These are phyloP conservation scores for Graptemys geographica DNA, from an alignment of 2,797 vertebrate species.

Conservation along the genomic window DNA sequence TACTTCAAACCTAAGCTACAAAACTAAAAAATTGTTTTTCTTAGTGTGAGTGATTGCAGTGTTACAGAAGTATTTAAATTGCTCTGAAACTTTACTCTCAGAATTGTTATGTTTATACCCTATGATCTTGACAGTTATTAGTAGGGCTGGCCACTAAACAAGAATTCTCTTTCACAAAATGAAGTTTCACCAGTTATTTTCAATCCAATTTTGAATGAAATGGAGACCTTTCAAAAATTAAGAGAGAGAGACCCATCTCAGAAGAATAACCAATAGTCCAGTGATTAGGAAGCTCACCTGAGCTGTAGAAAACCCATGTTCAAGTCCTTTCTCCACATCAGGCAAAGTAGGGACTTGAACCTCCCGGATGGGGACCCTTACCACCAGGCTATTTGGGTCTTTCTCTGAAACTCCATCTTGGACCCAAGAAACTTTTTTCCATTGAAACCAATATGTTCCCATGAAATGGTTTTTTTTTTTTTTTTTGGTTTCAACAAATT, in stretches of 20 bases:
- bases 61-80: background rate
- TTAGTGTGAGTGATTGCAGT: background rate
- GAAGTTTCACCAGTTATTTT: background rate
- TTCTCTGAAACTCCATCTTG: background rate
- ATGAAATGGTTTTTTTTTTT: background rate
- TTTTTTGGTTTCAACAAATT: background rate
- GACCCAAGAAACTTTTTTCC: background rate
- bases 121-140: background rate
- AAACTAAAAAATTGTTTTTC: background rate
- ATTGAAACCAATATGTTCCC: background rate
- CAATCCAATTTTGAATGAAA: background rate
- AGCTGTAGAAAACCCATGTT: background rate
- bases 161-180: background rate
- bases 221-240: background rate
- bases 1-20: background rate
- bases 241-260: background rate
- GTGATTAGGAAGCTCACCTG: background rate
- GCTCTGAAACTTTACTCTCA: background rate
- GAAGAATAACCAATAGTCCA: background rate
- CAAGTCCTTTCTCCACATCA: background rate
- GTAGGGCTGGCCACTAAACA: background rate
- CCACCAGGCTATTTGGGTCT: background rate
- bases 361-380: background rate
- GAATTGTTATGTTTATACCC: background rate
- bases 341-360: background rate